A percentile compares a stretch with the other conserved stretches of the same genome.
Evolutionary conservation across 2,797 vertebrate genomes (phyloP).

Genomic region (Arnoldichthys spilopterus): DNA sequence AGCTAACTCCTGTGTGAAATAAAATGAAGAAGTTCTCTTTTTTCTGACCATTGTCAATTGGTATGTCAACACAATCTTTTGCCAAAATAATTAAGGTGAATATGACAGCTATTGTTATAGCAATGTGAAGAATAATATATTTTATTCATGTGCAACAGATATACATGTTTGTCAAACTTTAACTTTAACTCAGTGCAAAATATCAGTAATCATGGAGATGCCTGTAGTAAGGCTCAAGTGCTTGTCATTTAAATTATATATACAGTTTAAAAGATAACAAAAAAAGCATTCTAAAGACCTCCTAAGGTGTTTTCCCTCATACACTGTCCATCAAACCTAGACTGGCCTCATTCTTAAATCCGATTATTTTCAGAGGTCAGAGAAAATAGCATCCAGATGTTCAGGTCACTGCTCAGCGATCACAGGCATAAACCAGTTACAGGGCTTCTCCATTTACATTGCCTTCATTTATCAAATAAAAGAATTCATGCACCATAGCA

Average conservation of each 20-base stretch:
- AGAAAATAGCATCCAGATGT: conserved; percentile 32
- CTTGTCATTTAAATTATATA: too few relatives aligned
- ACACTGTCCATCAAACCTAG: conserved; percentile 9
- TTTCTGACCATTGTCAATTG: neutral
- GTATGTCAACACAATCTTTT: neutral
- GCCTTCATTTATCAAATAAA: neutral
- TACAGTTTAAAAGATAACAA: too few relatives aligned
- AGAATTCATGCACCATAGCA: neutral
- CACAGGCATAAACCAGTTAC: neutral
- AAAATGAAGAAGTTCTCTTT: conserved; percentile 31
- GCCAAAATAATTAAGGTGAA: neutral
- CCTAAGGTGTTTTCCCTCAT: neutral
- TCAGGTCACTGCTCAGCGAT: conserved; percentile 16
- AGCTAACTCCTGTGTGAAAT: conserved; percentile 25
- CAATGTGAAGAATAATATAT: neutral
- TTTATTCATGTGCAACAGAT: neutral
- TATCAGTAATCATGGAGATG: too few relatives aligned
- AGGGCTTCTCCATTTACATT: conserved; percentile 8
- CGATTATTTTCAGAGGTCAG: neutral
- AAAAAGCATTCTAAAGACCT: neutral
- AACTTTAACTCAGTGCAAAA: too few relatives aligned
- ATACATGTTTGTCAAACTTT: neutral
- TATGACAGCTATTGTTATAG: neutral
- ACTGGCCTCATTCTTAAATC: conserved; percentile 9
- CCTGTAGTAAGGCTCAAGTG: too few relatives aligned